phyloP scores from a whole-genome alignment of 1,140 invertebrate genomes.

The Pissodes strobi region DNA sequence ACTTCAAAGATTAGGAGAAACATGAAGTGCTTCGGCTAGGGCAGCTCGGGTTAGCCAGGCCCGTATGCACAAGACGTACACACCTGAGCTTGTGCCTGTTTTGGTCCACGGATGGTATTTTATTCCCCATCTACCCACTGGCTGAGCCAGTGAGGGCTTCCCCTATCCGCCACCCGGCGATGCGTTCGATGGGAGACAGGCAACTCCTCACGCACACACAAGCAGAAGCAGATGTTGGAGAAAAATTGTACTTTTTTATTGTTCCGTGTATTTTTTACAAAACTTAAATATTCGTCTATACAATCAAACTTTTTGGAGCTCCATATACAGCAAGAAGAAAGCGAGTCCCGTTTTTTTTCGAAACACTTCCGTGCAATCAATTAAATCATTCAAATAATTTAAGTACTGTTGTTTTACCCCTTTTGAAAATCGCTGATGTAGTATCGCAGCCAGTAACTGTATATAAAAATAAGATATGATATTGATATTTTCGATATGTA shows the following conservation, averaged over 20 bases:
- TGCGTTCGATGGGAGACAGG: too few species aligned
- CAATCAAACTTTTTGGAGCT: slow-evolving; percentile 51
- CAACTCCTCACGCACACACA: too few species aligned
- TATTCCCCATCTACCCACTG: too few species aligned
- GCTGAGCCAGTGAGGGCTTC: too few species aligned
- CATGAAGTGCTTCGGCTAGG: too few species aligned
- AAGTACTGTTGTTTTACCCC: slow-evolving; percentile 49
- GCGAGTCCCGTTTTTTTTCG: slow-evolving; percentile 45
- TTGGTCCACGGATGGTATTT: too few species aligned
- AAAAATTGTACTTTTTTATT: slow-evolving; percentile 49
- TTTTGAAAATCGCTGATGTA: slow-evolving; percentile 48
- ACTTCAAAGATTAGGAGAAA: too few species aligned
- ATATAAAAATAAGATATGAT: slow-evolving; percentile 37
- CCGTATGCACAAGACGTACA: too few species aligned
- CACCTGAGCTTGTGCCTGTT: too few species aligned
- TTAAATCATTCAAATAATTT: slow-evolving; percentile 52
- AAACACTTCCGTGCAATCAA: slow-evolving; percentile 49
- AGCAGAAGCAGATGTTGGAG: slow-evolving; percentile 50
- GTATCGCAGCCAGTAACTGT: slow-evolving; percentile 38
- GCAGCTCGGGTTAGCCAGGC: too few species aligned
- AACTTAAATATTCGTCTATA: slow-evolving; percentile 47
- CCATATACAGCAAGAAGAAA: slow-evolving; percentile 50
- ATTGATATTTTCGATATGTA: slow-evolving; percentile 33
- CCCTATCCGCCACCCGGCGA: too few species aligned
- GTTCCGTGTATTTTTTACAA: slow-evolving; percentile 46